A percentile compares a stretch with the other conserved stretches of the same genome.
Conservation (phyloP, 1,140 invertebrate species). For the Riptortus pedestris region DNA sequence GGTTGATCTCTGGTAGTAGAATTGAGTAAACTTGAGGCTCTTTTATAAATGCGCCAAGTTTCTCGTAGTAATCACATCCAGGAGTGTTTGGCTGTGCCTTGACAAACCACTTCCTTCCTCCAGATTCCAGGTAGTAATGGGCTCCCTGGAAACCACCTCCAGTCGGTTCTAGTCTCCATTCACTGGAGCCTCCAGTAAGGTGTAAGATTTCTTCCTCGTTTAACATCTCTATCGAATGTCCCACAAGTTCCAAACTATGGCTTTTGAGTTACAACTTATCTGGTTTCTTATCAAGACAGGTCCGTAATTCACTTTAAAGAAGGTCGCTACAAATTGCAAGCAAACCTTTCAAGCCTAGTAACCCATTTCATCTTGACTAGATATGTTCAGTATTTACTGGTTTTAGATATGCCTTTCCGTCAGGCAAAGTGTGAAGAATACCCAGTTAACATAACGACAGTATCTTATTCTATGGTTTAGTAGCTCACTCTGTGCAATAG, state of each 20-base stretch:
- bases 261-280: background rate
- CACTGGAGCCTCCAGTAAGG: background rate
- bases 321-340: too few species aligned
- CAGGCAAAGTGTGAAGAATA: too few species aligned
- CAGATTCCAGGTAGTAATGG: background rate
- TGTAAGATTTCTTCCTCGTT: background rate
- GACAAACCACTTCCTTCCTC: background rate
- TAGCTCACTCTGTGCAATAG: too few species aligned
- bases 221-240: too few species aligned
- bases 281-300: background rate
- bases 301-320: background rate
- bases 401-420: too few species aligned
- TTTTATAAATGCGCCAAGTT: background rate
- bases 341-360: too few species aligned
- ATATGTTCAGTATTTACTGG: too few species aligned
- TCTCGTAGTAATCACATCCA: background rate
- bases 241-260: background rate
- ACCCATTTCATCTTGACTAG: too few species aligned
- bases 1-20: background rate
- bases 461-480: too few species aligned
- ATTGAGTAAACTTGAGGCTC: background rate
- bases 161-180: too few species aligned
- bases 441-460: too few species aligned
- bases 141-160: conserved; percentile 2
- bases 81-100: background rate